A percentile compares a stretch with the other conserved stretches of the same genome.
phyloP scores from a whole-genome alignment of 2,888 invertebrate genomes.

The Xylota sylvarum region DNA sequence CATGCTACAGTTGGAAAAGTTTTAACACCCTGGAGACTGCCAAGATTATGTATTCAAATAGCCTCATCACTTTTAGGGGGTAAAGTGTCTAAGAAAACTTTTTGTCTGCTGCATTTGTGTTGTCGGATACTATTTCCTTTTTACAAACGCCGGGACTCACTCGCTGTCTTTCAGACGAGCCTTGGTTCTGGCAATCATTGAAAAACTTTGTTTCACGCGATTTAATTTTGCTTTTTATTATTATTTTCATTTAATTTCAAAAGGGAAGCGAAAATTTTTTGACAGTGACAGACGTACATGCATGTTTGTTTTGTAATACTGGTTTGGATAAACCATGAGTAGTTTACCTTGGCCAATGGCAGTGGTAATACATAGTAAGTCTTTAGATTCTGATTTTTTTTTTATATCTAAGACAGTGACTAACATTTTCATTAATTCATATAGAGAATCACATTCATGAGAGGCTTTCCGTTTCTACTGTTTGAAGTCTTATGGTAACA shows the following conservation, averaged over 20 bases:
- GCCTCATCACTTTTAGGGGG: slow-evolving; percentile 58
- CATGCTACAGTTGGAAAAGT: slow-evolving; percentile 29
- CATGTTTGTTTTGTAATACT: not conserved
- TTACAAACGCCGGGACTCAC: slow-evolving; percentile 1
- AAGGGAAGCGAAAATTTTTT: not conserved
- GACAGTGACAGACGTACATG: not conserved
- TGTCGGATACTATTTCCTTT: slow-evolving; percentile 28
- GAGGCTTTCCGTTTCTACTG: no score
- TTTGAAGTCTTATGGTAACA: no score
- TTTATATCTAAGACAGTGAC: not conserved
- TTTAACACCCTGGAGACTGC: slow-evolving; percentile 53
- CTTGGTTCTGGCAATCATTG: slow-evolving; percentile 26
- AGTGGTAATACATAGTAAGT: no score
- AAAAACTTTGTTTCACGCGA: slow-evolving; percentile 36
- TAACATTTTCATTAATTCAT: not conserved
- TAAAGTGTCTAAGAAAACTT: slow-evolving; percentile 49
- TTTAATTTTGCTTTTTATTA: not conserved
- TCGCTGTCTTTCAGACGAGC: slow-evolving; percentile 3
- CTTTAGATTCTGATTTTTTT: no score
- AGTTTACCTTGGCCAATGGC: not conserved
- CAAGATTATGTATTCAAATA: slow-evolving; percentile 67
- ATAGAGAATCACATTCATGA: no score
- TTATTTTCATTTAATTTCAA: not conserved
- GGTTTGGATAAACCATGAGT: not conserved
- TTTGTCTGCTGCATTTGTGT: slow-evolving; percentile 38